Base-by-base conservation (phyloP, 2,888 invertebrate species). In the Andricus curvator region DNA sequence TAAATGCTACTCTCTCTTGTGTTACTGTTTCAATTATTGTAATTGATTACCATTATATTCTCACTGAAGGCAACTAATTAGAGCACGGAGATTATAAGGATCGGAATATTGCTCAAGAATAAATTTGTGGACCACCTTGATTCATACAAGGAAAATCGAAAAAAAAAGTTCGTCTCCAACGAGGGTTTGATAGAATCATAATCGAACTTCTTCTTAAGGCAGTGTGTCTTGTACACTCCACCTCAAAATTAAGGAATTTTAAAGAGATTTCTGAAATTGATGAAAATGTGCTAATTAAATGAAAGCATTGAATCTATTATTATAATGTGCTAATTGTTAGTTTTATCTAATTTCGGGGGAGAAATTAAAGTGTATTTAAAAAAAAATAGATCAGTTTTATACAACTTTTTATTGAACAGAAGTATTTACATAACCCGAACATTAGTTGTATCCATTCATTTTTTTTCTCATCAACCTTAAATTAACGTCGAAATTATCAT, bases 121-220 rank as follows among this genome's bases (percentile, higher is more conserved):
- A 66, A 66, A 37, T 66, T 37, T 66, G 33, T 66, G 37, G 37
- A 29, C 20, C 66, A 66, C 66, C 33, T 66, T 60, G 60, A 60
- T 22, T 60, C 60, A 60, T 60, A 4, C n/a, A 4, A 22, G 22
- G 11, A 60, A 60, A 60, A 60, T 60, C n/a, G 60, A 60, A 11
- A 60, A 60, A 60, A 11, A 60, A 13, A 60, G 56, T 22, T n/a
- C 4, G 22, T 60, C 22, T 60, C 13, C 8, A 22, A 22, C 22
- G 60, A 9, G 22, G 60, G 60, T 60, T 60, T 60, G 22, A 60
- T 22, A 60, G 11, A 60, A 60, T 60, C 22, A 60, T 60, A 22
- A 60, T 22, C 22, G 60, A 60, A 60, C 60, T 22, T 60, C 60
- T 22, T 11, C 11, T 22, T 22, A 22, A 3, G 56, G 9, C 44